Evolutionary conservation across 2,113 vertebrate species (phyloP).

Genomic region (Coracopsis vasa): DNA sequence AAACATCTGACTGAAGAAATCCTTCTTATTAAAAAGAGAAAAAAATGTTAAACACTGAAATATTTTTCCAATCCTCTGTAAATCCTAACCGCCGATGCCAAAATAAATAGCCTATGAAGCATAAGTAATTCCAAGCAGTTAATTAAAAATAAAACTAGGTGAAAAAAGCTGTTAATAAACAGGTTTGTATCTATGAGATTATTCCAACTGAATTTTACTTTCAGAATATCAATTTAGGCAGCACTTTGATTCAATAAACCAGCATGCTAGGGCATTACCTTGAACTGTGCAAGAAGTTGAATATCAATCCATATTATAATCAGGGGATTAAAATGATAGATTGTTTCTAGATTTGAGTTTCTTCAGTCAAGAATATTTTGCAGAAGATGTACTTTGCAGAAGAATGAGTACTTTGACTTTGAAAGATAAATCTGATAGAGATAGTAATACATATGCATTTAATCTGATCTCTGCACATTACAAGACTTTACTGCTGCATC

Average conservation of each 20-base stretch:
- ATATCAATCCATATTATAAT: constrained; percentile 69
- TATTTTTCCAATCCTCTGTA: background rate
- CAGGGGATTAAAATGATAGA: constrained; percentile 67
- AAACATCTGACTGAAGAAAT: background rate
- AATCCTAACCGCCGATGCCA: background rate
- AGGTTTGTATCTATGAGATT: constrained; percentile 23
- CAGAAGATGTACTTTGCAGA: no score
- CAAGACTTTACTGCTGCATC: constrained; percentile 46
- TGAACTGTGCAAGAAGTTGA: constrained; percentile 61
- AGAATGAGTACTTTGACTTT: constrained; percentile 72
- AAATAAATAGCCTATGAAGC: background rate
- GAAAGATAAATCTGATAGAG: constrained; percentile 65
- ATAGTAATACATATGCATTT: constrained; percentile 72
- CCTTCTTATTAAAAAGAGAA: background rate
- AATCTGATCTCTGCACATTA: constrained; percentile 67
- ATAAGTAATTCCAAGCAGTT: background rate
- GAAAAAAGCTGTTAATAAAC: background rate
- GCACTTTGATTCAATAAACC: constrained; percentile 65
- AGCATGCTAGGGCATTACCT: constrained; percentile 42
- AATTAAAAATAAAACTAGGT: background rate
- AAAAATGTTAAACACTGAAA: background rate
- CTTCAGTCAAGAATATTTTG: constrained; percentile 71
- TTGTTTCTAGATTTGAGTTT: constrained; percentile 69
- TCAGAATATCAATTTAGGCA: constrained; percentile 55
- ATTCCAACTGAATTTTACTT: constrained; percentile 49